Base-by-base conservation (phyloP, 2,888 invertebrate genomes). In the Mesopsocus fuscifrons region DNA sequence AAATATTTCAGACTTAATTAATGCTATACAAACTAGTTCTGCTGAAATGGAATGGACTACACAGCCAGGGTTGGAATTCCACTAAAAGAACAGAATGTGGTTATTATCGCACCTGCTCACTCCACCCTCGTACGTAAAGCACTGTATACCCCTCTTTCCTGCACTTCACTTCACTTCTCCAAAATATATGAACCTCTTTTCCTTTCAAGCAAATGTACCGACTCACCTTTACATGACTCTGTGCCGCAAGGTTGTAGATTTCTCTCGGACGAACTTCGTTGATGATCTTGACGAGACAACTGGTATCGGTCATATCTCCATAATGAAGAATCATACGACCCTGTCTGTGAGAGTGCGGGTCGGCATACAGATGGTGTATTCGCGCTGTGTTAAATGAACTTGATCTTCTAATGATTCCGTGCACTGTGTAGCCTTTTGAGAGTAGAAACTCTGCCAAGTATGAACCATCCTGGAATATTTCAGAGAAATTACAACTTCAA, bases 281-380 rank as follows among this genome's bases (percentile, higher is more conserved):
- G 43, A 92, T 83, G 23, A 91, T 75, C 65, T 87, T 88, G 18
- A 87, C 82, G 46, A 92, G 65, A 59, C 92, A 92, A 49, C 92
- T 89, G 41, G 92, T 92, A 61, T 99, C 98, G 0, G 97, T 97
- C 74, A 98, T 79, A 57, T 98, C 98, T 11, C 98, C 98, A 61
- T 98, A 98, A 61, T 98, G 98, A 5, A 99, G 66, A 53, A 87
- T 83, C 81, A 94, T 88, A 52, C 71, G 70, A 0, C 83, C 88
- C 20, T 80, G 80, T n/a, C 74, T 76, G 61, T 97, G 97, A 18
- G 82, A 76, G 31, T 78, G 73, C 0, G 87, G 87, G 62, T 95
- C 81, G 1, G 77, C 82, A 60, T 98, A 97, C 42, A 99, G 65
- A 63, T 99, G 98, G 56, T 92, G 83, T 49, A 99, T 97, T 47